Base-by-base conservation (phyloP, 2,113 vertebrate species). In the Petrocephalus microphthalmus region DNA sequence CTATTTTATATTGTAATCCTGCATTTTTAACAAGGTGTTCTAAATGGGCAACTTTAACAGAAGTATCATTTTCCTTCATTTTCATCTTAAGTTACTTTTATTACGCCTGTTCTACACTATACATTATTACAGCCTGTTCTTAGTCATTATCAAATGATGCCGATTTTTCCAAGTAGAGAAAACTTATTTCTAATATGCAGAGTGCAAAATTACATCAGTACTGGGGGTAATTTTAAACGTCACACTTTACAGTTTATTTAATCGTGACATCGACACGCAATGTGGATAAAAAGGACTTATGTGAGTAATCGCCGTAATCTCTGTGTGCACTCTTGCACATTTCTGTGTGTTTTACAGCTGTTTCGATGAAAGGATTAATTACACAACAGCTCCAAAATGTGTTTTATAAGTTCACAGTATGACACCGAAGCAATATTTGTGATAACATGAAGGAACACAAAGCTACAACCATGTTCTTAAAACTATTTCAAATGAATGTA, bases 41-140 rank as follows among this genome's bases (percentile, higher is more conserved):
- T 42, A 37, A 74, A 74, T 74, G 67, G 29, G 15, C 29, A 37
- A 37, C 53, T 54, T 54, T 15, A 54, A 54, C 53, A 11, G 8
- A 54, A 54, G 53, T 54, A 19, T 54, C 5, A 19, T 67, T 74
- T 25, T 92, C 67, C 90, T 88, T 71, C 82, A 83, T 89, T 86
- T 89, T 91, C 92, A 90, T 92, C 91, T 92, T 90, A 90, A 90
- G 67, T 86, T 88, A 84, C 90, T 94, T 88, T 85, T 88, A 90
- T 92, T 91, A 88, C 52, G 78, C 47, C 53, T 91, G 87, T 88
- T 93, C 89, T 52, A 15, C 57, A 88, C 87, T 78, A 83, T 45
- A 89, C 90, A 90, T 91, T 90, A 90, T 88, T 91, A 42, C 88
- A 49, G 89, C 84, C 83, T 90, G 84, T 87, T 89, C 87, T 53